Conservation (phyloP, 2,113 vertebrate genomes). For the Platichthys flesus region DNA sequence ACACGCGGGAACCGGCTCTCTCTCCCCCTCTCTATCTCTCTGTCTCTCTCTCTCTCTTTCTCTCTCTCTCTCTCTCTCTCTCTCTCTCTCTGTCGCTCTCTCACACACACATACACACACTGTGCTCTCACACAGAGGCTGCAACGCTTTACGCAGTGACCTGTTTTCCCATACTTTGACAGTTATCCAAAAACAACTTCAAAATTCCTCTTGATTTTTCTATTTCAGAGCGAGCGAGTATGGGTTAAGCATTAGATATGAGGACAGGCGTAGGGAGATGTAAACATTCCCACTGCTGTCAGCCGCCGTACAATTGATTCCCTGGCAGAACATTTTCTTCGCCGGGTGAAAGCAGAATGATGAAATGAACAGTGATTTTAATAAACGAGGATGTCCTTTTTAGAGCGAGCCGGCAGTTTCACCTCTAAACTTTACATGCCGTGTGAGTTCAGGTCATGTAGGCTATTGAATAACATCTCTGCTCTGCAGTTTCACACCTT, state of each 20-base stretch:
- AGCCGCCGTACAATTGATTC: slow-evolving; percentile 67
- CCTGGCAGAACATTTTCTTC: slow-evolving; percentile 46
- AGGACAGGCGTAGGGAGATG: slow-evolving; percentile 72
- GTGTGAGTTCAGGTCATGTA: slow-evolving; percentile 27
- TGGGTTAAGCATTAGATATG: slow-evolving; percentile 73
- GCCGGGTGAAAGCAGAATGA: neutral
- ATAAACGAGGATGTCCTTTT: slow-evolving; percentile 17
- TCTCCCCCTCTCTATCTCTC: neutral
- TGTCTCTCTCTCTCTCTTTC: too few species aligned
- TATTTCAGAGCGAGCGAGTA: slow-evolving; percentile 63
- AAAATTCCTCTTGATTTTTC: slow-evolving; percentile 78
- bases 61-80: neutral
- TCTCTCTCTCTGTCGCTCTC: neutral
- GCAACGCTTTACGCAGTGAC: slow-evolving; percentile 71
- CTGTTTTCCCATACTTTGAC: slow-evolving; percentile 77
- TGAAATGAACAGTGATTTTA: slow-evolving; percentile 32
- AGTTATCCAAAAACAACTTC: slow-evolving; percentile 79
- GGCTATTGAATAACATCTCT: slow-evolving; percentile 31
- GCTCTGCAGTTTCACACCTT: slow-evolving; percentile 38
- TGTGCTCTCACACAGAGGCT: slow-evolving; percentile 34
- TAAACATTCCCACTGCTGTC: slow-evolving; percentile 76
- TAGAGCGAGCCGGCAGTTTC: slow-evolving; percentile 3
- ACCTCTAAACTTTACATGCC: slow-evolving; percentile 23
- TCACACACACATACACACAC: slow-evolving; percentile 10
- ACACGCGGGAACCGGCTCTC: slow-evolving; percentile 29